phyloP scores from a whole-genome alignment of 2,113 vertebrate genomes.

The Zosterops borbonicus region DNA sequence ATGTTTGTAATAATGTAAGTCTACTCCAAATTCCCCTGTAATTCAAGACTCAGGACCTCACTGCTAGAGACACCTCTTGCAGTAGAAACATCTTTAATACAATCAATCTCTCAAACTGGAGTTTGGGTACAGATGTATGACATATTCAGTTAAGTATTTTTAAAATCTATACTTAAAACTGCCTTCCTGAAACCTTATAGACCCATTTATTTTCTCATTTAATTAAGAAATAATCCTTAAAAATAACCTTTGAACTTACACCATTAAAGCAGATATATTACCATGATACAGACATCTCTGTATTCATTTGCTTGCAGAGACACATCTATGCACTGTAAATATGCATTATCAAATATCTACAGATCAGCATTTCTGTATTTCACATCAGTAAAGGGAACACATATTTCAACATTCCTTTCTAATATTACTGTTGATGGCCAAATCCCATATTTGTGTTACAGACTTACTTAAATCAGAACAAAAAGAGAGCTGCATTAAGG shows the following conservation, averaged over 20 bases:
- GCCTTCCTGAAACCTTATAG: slow-evolving; percentile 16
- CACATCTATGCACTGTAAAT: slow-evolving; percentile 32
- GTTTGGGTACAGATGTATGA: not conserved
- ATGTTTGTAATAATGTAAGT: not conserved
- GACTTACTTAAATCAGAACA: slow-evolving; percentile 33
- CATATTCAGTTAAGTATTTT: not conserved
- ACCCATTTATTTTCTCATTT: slow-evolving; percentile 1
- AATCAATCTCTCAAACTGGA: not conserved
- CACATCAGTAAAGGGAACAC: slow-evolving; percentile 33
- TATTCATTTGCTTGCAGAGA: slow-evolving; percentile 40
- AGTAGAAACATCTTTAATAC: not conserved
- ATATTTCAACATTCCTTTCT: slow-evolving; percentile 55
- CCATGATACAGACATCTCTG: slow-evolving; percentile 24
- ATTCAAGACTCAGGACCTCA: not conserved
- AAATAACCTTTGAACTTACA: slow-evolving; percentile 27
- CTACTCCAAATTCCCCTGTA: not conserved
- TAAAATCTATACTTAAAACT: not conserved
- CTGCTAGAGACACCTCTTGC: not conserved
- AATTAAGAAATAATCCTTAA: slow-evolving; percentile 56
- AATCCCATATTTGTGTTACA: slow-evolving; percentile 40
- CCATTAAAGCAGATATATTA: slow-evolving; percentile 35
- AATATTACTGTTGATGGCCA: slow-evolving; percentile 30
- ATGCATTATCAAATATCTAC: slow-evolving; percentile 18
- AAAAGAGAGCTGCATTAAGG: slow-evolving; percentile 53
- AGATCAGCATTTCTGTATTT: slow-evolving; percentile 31